Evolutionary conservation across 2,888 invertebrate genomes (phyloP).

Genomic region (Invenusta paracnida): DNA sequence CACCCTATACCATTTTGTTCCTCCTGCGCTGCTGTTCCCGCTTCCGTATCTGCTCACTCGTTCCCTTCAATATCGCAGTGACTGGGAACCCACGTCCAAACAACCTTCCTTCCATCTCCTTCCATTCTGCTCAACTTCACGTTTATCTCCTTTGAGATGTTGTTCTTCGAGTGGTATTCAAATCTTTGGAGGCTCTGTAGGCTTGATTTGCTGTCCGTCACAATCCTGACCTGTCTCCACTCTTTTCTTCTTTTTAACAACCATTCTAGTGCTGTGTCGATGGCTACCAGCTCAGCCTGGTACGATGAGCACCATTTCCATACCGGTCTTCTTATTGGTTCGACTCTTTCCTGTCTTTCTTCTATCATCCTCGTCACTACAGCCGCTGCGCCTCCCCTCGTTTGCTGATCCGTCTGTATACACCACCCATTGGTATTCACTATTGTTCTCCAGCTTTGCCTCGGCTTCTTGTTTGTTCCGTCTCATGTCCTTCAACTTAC

Average conservation of each 20-base stretch:
- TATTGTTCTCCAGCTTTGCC: background rate
- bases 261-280: background rate
- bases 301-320: background rate
- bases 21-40: background rate
- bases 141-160: background rate
- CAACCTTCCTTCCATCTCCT: background rate
- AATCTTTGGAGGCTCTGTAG: background rate
- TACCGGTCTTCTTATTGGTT: background rate
- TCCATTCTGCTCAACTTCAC: background rate
- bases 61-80: background rate
- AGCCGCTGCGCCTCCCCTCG: background rate
- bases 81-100: background rate
- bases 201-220: background rate
- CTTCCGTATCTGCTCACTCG: background rate
- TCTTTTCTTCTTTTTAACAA: background rate
- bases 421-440: background rate
- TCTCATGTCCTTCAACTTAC: background rate
- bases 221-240: background rate
- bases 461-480: background rate
- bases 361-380: background rate
- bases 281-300: background rate
- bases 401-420: background rate
- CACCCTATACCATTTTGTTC: background rate
- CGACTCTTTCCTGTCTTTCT: background rate
- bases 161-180: background rate